Evolutionary conservation across 2,888 invertebrate genomes (phyloP), one percentile per base, ranked within the genome.

Genomic region (Dilophus febrilis): DNA sequence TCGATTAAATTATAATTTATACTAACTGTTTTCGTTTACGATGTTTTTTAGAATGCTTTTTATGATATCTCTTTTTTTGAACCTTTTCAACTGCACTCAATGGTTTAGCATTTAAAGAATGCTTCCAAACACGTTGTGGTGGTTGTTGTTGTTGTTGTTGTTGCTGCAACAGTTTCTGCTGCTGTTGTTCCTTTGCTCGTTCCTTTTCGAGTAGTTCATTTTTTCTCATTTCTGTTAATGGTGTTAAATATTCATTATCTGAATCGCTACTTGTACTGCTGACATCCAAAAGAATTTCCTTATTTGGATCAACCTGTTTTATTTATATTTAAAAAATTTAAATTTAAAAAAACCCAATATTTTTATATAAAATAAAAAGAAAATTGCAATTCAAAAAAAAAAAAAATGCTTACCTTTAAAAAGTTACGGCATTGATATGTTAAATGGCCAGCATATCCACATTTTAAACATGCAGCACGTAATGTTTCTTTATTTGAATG

Each of bases 401-500:
- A n/a, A n/a, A 12, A 40, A n/a, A n/a, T 41, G 57, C 59, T 61
- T 64, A 72, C 72, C 71, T 91, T 87, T 42, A 92, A 77, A 59
- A 94, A 92, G 62, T 95, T 95, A 50, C 92, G 69, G 55, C 94
- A 95, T 58, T 95, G 94, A 60, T 83, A 94, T 12, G 95, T 94
- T 51, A 95, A 69, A 61, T 95, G 94, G 2, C 94, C 94, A 44
- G 88, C 85, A 64, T 92, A 92, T 48, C 94, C 92, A 67, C 92
- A 94, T 64, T 90, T 91, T 58, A 85, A 88, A 58, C 92, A 92
- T 0, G 91, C 86, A 16, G 87, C 81, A 35, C 87, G 67, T n/a
- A 76, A 66, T 22, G 72, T 71, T 50, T 79, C 82, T 57, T 85
- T 84, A 46, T 79, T 80, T 55, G 58, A 49, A 45, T 58, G 58